Evolutionary conservation across 2,113 vertebrate genomes (phyloP).

Genomic region (Ellobius talpinus): DNA sequence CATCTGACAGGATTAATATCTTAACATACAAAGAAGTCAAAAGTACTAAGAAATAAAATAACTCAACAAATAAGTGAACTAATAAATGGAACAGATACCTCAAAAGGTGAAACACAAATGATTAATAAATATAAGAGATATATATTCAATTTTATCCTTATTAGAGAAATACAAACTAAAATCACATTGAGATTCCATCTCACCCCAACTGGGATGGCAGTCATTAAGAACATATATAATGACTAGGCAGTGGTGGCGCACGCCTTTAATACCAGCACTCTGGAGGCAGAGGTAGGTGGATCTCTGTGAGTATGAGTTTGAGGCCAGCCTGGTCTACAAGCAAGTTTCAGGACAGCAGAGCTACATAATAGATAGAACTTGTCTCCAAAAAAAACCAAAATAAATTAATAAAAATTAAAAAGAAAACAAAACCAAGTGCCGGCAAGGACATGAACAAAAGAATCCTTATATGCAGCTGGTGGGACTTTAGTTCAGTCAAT

Average conservation of each 20-base stretch:
- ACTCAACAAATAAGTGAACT: not conserved
- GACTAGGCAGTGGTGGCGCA: not conserved
- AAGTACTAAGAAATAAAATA: not conserved
- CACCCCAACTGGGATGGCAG: not conserved
- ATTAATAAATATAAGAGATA: not conserved
- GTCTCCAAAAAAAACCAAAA: not conserved
- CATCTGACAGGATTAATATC: not conserved
- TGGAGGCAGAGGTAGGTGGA: not conserved
- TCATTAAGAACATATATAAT: not conserved
- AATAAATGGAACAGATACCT: not conserved
- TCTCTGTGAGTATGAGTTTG: not conserved
- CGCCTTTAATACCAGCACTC: not conserved
- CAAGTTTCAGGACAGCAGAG: not conserved
- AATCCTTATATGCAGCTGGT: no score
- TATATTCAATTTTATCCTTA: not conserved
- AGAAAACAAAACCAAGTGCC: not conserved
- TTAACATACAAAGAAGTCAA: not conserved
- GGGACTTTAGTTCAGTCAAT: not conserved
- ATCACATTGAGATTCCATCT: not conserved
- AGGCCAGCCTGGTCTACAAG: not conserved
- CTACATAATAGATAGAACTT: not conserved
- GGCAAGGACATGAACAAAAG: not conserved
- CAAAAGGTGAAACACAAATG: not conserved
- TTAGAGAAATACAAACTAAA: not conserved
- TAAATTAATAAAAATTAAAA: not conserved